Evolutionary conservation across 2,888 invertebrate genomes (phyloP).

Genomic region (Nesidiocoris tenuis): DNA sequence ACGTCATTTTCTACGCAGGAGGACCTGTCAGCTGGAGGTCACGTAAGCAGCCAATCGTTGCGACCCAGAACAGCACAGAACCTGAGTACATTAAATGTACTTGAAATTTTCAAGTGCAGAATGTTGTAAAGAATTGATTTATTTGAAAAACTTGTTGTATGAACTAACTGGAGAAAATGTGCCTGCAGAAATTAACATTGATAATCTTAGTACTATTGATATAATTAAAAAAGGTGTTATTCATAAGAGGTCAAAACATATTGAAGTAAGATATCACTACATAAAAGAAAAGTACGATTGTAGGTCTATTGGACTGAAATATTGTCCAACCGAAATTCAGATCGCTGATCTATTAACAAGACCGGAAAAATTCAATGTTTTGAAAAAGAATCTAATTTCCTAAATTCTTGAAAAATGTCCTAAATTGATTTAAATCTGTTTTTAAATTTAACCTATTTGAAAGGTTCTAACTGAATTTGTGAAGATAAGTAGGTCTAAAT

Average conservation of each 20-base stretch:
- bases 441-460: no score
- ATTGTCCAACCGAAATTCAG: neutral
- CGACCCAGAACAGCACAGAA: conserved; percentile 36
- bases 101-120: conserved; percentile 37
- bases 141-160: conserved; percentile 46
- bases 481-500: no score
- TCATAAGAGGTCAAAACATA: conserved; percentile 3
- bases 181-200: no score
- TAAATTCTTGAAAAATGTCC: no score
- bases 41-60: no score
- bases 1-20: conserved; percentile 34
- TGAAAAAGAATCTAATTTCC: no score
- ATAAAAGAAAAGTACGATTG: neutral
- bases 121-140: conserved; percentile 48
- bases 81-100: neutral
- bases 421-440: no score
- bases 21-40: conserved; percentile 51
- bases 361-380: neutral
- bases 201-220: neutral
- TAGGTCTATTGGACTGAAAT: neutral
- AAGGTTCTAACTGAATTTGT: no score
- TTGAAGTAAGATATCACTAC: conserved; percentile 4
- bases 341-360: conserved; percentile 1
- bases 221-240: neutral
- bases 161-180: no score